Conservation (phyloP, 2,113 vertebrate species). For the Austrofundulus limnaeus region DNA sequence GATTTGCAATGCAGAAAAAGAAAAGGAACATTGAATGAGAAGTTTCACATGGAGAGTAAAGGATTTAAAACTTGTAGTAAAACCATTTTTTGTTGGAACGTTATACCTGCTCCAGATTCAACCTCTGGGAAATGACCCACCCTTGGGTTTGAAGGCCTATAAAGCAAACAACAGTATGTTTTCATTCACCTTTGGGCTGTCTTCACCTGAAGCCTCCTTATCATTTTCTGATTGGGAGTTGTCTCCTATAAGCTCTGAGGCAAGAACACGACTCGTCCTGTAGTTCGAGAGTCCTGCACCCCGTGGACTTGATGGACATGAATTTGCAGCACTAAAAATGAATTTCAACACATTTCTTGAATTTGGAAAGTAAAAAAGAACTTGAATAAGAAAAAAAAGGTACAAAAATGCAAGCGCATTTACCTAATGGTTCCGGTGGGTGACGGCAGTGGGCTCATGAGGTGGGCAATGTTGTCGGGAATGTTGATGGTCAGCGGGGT, state of each 20-base stretch:
- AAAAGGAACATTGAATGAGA: no score
- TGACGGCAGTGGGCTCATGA: constrained; percentile 97
- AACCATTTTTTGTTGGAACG: no score
- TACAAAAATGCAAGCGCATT: not conserved
- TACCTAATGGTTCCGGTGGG: constrained; percentile 98
- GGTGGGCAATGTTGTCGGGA: constrained; percentile 97
- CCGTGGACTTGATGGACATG: constrained; percentile 96
- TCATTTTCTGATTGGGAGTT: constrained; percentile 95
- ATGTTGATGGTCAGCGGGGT: constrained; percentile 98
- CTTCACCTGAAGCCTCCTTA: constrained; percentile 96
- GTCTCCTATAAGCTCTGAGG: constrained; percentile 93
- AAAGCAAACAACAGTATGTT: not conserved
- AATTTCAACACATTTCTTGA: not conserved
- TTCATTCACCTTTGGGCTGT: constrained; percentile 93
- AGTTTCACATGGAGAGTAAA: no score
- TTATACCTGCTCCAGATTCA: no score
- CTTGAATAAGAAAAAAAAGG: not conserved
- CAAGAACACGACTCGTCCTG: constrained; percentile 88
- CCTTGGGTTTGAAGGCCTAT: no score
- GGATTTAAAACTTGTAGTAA: no score
- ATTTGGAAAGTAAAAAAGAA: not conserved
- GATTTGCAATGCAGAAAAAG: no score
- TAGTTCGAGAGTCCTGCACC: constrained; percentile 96
- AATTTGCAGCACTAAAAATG: constrained; percentile 90
- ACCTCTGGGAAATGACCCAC: no score